Conservation (phyloP, 2,797 vertebrate species). For the Tragelaphus eurycerus region DNA sequence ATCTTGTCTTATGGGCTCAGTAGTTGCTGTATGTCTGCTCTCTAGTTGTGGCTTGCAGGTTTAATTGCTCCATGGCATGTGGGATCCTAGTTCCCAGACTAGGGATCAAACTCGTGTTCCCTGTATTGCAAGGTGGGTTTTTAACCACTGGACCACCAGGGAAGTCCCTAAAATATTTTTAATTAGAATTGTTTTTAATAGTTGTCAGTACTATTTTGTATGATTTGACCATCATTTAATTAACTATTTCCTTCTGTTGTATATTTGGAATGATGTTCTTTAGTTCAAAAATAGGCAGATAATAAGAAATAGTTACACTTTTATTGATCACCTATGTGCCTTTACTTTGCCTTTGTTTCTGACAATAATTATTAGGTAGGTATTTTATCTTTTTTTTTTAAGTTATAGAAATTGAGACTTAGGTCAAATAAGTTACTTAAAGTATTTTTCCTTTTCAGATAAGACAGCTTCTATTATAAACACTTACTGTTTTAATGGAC, state of each 20-base stretch:
- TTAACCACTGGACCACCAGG: neutral
- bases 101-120: neutral
- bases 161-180: neutral
- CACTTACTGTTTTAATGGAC: neutral
- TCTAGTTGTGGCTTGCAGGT: neutral
- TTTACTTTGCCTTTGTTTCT: conserved; percentile 26
- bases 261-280: conserved; percentile 7
- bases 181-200: neutral
- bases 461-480: neutral
- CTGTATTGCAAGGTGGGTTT: neutral
- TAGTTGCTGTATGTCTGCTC: neutral
- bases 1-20: neutral
- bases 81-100: neutral
- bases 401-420: neutral
- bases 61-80: neutral
- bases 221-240: conserved; percentile 13
- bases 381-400: conserved; percentile 12
- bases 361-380: neutral
- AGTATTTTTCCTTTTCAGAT: conserved; percentile 32
- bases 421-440: neutral
- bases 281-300: neutral
- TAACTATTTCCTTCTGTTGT: neutral
- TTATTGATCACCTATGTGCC: neutral
- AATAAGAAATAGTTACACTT: neutral
- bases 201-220: neutral